Base-by-base conservation (phyloP, 2,113 vertebrate genomes). In the Felis chaus region DNA sequence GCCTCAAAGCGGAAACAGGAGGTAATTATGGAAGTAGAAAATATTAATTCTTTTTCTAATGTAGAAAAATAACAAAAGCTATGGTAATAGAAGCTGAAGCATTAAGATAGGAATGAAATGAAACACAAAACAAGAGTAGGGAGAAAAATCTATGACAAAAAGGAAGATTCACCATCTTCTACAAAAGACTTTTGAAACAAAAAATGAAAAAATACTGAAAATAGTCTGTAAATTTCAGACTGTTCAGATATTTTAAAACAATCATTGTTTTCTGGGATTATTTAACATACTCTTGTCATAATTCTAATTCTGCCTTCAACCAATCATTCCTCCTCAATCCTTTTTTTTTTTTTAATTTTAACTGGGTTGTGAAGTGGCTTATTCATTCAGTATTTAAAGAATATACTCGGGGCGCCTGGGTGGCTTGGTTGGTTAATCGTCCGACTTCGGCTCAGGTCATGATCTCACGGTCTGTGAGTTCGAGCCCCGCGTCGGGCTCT, bases 191-290 rank as follows among this genome's bases (percentile, higher is more conserved):
- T 33, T 7, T 65, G 69, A 45, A 48, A 90, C 4, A 88, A 71
- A 71, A 69, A 66, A 45, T 36, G 5, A 80, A 69, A 89, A 95
- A 84, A 33, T 45, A 3, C 29, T 83, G 53, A 74, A 74, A 87
- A 71, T 79, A 82, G 25, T n/a, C 29, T 71, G 5, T 87, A 13
- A 50, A 91, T 73, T 88, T 86, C 50, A 76, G 50, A 23, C 18
- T 95, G 27, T 73, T 89, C 9, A 68, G 48, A 29, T 89, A 91
- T 93, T 93, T 97, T 76, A 45, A 74, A 50, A 79, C 29, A 50
- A 48, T 79, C 41, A 41, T 91, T 39, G 36, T 78, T 90, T 91
- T 91, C 82, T 90, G 73, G 18, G 15, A 66, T 83, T 12, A 39
- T 83, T 81, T 31, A 73, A 82, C 21, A 36, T 18, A 21, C 7